phyloP scores from a whole-genome alignment of 2,888 invertebrate species.

The Leucozona laternaria region DNA sequence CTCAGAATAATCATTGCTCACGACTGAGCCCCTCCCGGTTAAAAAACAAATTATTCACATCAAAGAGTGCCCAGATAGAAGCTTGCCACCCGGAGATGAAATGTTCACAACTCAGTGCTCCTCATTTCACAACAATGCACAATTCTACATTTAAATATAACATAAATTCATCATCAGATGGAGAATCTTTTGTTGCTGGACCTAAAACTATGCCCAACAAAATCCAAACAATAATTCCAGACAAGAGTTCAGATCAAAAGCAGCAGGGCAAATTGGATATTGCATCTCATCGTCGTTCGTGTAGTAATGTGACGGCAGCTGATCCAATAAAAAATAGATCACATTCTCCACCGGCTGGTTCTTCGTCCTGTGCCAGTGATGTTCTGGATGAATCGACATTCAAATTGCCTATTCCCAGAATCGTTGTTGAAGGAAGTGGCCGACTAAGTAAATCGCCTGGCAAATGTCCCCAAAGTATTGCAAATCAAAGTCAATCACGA shows the following conservation, averaged over 20 bases:
- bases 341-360: slow-evolving; percentile 33
- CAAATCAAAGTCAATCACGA: neutral
- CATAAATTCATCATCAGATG: neutral
- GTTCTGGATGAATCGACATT: slow-evolving; percentile 22
- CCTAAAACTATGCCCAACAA: neutral
- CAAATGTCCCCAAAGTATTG: neutral
- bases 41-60: slow-evolving; percentile 1
- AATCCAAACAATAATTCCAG: slow-evolving; percentile 42
- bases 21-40: neutral
- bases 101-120: neutral
- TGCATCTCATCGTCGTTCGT: slow-evolving; percentile 47
- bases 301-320: slow-evolving; percentile 24
- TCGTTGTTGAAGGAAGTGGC: slow-evolving; percentile 22
- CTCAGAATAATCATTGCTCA: neutral
- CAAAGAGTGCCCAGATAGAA: neutral
- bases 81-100: neutral
- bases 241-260: neutral
- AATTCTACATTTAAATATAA: neutral
- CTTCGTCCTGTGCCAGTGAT: neutral
- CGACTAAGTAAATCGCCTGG: slow-evolving; percentile 15
- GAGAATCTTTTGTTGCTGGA: neutral
- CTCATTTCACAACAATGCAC: neutral
- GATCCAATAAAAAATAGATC: slow-evolving; percentile 32
- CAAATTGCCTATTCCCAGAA: slow-evolving; percentile 21
- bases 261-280: slow-evolving; percentile 6